These are phyloP conservation scores for Xenopus petersii DNA, from an alignment of 2,797 vertebrate species.

Conservation along the genomic window DNA sequence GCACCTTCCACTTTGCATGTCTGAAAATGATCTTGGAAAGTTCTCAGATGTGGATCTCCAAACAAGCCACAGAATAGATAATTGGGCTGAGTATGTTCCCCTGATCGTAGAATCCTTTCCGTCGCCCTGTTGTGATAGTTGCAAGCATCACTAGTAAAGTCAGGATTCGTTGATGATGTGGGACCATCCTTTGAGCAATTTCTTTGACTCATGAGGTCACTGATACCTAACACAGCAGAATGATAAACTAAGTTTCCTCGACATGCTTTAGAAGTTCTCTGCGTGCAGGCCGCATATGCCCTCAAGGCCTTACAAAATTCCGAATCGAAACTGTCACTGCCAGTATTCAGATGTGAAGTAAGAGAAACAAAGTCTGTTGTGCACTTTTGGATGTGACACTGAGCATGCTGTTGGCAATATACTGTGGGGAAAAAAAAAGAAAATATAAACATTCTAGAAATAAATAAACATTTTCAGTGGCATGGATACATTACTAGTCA, in stretches of 20 bases:
- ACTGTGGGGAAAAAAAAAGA: constrained; percentile 63
- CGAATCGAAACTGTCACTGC: constrained; percentile 79
- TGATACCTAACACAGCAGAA: constrained; percentile 89
- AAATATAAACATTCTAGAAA: constrained; percentile 1
- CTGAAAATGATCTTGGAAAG: constrained; percentile 96
- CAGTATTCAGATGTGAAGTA: constrained; percentile 82
- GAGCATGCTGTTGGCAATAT: constrained; percentile 79
- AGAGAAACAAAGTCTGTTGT: constrained; percentile 90
- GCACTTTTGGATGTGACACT: constrained; percentile 95
- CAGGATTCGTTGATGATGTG: constrained; percentile 83
- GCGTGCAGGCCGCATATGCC: constrained; percentile 86
- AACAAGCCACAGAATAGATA: constrained; percentile 95
- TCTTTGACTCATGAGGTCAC: constrained; percentile 94
- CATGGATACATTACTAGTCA: too few relatives aligned
- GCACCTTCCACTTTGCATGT: constrained; percentile 96
- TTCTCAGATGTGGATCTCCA: constrained; percentile 92
- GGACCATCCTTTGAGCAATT: constrained; percentile 96
- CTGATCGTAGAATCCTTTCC: constrained; percentile 56
- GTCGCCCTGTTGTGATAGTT: constrained; percentile 77
- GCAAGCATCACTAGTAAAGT: constrained; percentile 79
- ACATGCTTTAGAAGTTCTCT: constrained; percentile 89
- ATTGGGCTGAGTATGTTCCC: constrained; percentile 60
- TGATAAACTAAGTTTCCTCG: constrained; percentile 95
- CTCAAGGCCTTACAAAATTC: constrained; percentile 95
- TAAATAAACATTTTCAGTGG: background rate